phyloP scores from a whole-genome alignment of 2,888 invertebrate genomes.

The Troides helena region DNA sequence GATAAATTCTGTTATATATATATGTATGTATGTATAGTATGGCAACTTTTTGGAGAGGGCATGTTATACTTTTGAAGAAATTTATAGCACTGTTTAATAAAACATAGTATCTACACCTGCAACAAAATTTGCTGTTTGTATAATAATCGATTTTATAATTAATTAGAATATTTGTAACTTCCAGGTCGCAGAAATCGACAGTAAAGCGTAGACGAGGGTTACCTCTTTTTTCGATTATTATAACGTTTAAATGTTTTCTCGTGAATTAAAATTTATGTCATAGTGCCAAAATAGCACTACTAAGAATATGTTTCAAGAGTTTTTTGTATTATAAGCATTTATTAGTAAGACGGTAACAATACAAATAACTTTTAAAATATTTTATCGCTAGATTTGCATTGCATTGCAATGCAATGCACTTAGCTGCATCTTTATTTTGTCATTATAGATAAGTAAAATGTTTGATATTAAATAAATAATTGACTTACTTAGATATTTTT shows the following conservation, averaged over 20 bases:
- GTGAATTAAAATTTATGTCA: conserved; percentile 59
- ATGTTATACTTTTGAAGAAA: background rate
- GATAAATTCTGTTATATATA: too few relatives aligned
- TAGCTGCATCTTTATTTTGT: conserved; percentile 52
- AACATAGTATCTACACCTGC: background rate
- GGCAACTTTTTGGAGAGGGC: too few relatives aligned
- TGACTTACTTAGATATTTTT: conserved; percentile 54
- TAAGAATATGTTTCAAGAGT: conserved; percentile 37
- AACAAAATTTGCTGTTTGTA: background rate
- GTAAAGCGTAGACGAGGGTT: conserved; percentile 47
- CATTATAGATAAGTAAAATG: conserved; percentile 55
- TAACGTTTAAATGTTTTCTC: conserved; percentile 50
- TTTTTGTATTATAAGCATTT: conserved; percentile 43
- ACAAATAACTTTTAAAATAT: conserved; percentile 49
- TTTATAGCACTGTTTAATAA: background rate
- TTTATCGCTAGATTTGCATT: conserved; percentile 50
- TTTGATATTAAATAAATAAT: conserved; percentile 67
- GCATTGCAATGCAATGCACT: conserved; percentile 39
- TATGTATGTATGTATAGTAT: too few relatives aligned
- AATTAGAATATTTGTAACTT: conserved; percentile 20
- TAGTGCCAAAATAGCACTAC: conserved; percentile 69
- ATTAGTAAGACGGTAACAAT: conserved; percentile 55
- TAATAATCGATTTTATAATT: background rate
- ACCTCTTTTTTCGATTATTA: conserved; percentile 51
- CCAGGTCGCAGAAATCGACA: conserved; percentile 76